Evolutionary conservation across 2,797 vertebrate genomes (phyloP).

Genomic region (Vireo griseus): DNA sequence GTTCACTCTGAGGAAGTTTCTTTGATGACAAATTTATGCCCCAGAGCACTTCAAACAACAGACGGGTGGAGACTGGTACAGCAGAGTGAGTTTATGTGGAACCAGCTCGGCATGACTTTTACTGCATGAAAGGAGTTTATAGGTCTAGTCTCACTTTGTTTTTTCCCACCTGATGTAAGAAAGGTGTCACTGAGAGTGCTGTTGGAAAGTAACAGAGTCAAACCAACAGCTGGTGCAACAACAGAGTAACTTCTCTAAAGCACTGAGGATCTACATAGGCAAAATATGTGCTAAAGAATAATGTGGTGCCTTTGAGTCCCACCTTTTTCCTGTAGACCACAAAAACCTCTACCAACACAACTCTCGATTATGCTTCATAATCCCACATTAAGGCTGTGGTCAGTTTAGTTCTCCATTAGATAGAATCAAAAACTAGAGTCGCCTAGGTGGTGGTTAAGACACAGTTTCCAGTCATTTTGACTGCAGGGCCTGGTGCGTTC

Average conservation of each 20-base stretch:
- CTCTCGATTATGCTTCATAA: not conserved
- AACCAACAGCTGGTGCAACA: not conserved
- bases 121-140: not conserved
- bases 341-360: not conserved
- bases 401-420: not conserved
- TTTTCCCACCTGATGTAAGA: not conserved
- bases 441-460: not conserved
- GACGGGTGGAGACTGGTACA: not conserved
- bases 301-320: not conserved
- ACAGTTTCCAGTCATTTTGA: not conserved
- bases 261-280: not conserved
- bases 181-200: rapidly evolving
- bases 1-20: not conserved
- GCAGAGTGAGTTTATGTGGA: not conserved
- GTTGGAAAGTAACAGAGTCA: not conserved
- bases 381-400: not conserved
- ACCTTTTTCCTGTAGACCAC: not conserved
- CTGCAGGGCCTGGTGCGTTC: not conserved
- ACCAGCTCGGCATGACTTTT: not conserved
- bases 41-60: not conserved
- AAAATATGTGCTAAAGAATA: not conserved
- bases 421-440: not conserved
- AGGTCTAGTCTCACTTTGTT: not conserved
- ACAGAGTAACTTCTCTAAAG: not conserved
- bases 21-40: not conserved